Conservation (phyloP, 2,888 invertebrate genomes). For the Matsumyia berberina region DNA sequence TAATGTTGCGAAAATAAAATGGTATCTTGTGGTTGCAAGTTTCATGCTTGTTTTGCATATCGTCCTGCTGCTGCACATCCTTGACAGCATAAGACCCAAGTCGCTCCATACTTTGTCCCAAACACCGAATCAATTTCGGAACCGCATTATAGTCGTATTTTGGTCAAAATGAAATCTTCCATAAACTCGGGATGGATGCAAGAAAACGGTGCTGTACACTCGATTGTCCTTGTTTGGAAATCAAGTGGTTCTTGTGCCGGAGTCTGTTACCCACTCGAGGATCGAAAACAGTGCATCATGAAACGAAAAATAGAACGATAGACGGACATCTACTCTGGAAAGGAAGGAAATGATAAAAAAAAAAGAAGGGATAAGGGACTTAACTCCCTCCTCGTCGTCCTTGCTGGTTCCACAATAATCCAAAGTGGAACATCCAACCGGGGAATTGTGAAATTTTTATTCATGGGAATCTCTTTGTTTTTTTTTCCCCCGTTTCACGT, state of each 20-base stretch:
- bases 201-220: conserved; percentile 9
- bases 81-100: background rate
- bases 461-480: conserved; percentile 28
- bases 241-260: conserved; percentile 15
- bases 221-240: conserved; percentile 31
- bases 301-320: background rate
- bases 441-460: conserved; percentile 61
- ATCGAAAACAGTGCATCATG: background rate
- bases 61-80: conserved; percentile 3
- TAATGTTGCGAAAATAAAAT: conserved; percentile 4
- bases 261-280: conserved; percentile 12
- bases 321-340: background rate
- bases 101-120: background rate
- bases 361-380: background rate
- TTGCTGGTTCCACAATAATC: background rate
- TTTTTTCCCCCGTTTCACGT: conserved; percentile 10
- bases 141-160: conserved; percentile 20
- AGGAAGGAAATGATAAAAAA: conserved; percentile 11
- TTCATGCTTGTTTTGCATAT: conserved; percentile 20
- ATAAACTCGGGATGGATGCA: conserved; percentile 9
- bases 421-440: conserved; percentile 50
- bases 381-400: background rate
- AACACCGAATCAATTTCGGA: conserved; percentile 10
- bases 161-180: conserved; percentile 18
- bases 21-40: conserved; percentile 12